These are phyloP conservation scores for Pseudomyrmex sp. DNA, from an alignment of 1,140 invertebrate genomes.

Conservation along the genomic window DNA sequence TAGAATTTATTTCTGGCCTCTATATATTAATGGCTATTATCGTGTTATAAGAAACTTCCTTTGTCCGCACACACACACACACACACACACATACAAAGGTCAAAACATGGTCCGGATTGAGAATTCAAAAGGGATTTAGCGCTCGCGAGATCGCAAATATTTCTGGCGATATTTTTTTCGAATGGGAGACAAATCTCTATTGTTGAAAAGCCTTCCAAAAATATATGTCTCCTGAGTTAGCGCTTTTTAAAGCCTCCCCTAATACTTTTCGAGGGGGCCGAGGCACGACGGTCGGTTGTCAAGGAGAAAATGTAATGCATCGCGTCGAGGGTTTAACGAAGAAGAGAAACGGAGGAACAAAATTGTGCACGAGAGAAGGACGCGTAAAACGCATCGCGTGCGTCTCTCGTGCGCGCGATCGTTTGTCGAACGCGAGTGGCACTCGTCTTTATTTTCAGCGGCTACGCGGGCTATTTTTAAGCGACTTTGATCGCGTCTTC, in stretches of 20 bases:
- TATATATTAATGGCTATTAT: neutral
- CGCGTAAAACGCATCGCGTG: slow-evolving; percentile 15
- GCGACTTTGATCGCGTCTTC: slow-evolving; percentile 67
- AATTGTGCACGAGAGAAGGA: neutral
- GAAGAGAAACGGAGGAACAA: neutral
- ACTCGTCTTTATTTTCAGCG: slow-evolving; percentile 69
- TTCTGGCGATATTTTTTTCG: neutral
- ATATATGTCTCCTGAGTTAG: slow-evolving; percentile 25
- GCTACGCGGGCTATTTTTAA: slow-evolving; percentile 60
- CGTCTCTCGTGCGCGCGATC: slow-evolving; percentile 44
- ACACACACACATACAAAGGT: neutral
- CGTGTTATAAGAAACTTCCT: neutral
- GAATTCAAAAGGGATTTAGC: neutral
- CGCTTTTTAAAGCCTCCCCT: slow-evolving; percentile 1
- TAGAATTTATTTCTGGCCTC: neutral
- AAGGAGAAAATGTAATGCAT: slow-evolving; percentile 28
- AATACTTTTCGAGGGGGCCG: slow-evolving; percentile 17
- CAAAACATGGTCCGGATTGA: neutral
- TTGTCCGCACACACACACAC: neutral
- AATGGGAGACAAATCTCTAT: neutral
- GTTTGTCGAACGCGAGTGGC: slow-evolving; percentile 64
- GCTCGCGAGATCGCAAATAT: too few relatives aligned
- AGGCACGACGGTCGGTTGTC: neutral
- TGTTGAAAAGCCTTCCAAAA: slow-evolving; percentile 23
- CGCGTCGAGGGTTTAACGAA: neutral